Base-by-base conservation (phyloP, 2,888 invertebrate genomes). In the Oxytorus armatus region DNA sequence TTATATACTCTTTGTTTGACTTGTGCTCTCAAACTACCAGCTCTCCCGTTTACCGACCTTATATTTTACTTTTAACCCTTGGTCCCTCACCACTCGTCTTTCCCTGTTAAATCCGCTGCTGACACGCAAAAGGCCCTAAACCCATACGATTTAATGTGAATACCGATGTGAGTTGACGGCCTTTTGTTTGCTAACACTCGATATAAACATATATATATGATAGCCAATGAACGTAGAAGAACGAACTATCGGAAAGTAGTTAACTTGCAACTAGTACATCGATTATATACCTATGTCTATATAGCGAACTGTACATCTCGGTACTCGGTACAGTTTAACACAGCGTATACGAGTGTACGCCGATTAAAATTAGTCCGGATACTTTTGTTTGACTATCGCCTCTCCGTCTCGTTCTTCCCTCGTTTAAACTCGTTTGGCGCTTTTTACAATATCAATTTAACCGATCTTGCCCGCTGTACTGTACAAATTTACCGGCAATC, bases 1-100 rank as follows among this genome's bases (percentile, higher is more conserved):
- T 69, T 77, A 76, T 79, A 75, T 75, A 82, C 79, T 78, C 76
- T 81, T 80, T 84, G 82, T 83, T 84, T 83, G 69, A 84, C 76
- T 83, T 84, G 74, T 66, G 72, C 81, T 83, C 76, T 83, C 66
- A 53, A 79, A 81, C 81, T 74, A 72, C 65, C 69, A 77, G 29
- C 51, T 57, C 68, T 42, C 70, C 39, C 68, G 53, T 39, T 21
- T 33, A 55, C 49, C 68, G 55, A 74, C 73, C 78, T 84, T 78
- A 80, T 82, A 82, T 82, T 82, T 84, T 81, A 80, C 78, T 84
- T 84, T 76, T 59, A 81, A 73, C 82, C 57, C 72, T 66, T 65
- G 16, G 29, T 66, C 10, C 53, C 5, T 29, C 7, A 18, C 44
- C 1, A 1, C 36, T 39, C 33, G 5, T 5, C 33, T 18, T 21